Evolutionary conservation across 2,888 invertebrate species (phyloP), one percentile per base, ranked within the genome.

Genomic region (Lithophane semibrunnea): DNA sequence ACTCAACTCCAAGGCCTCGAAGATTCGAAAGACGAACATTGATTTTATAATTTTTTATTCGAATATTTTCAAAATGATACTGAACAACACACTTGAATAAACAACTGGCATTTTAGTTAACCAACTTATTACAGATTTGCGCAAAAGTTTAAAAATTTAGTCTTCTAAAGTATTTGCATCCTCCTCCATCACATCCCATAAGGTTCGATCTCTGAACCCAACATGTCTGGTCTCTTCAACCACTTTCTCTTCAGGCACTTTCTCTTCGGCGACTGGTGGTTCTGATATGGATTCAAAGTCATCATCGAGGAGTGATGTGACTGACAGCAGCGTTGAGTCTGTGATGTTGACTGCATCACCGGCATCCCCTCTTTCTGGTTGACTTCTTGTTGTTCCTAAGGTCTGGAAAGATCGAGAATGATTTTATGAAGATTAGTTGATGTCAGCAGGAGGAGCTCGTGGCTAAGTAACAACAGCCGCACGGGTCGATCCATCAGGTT

Each of bases 151-250:
- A 3, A 52, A 18, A 24, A 37, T 49, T 70, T 44, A 85, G 60
- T 89, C 86, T 44, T 90, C 92, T 12, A 86, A 80, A 77, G 77
- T 83, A 75, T 84, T 89, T 0, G 82, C 82, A 66, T 94, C 94
- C 74, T 95, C 95, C 80, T 95, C 95, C 75, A 91, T 85, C 0
- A 94, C 93, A 24, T 95, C 93, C 95, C 95, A 95, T 0, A 95
- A 83, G 29, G 90, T 93, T 74, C 94, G 89, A 77, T 88, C 90
- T 13, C 75, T 87, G 3, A 90, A 88, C 21, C 92, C 91, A 18
- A 90, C 70, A 42, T 73, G 85, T 64, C 77, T 89, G 9, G 78
- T 68, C 12, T 92, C 90, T 42, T 92, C 91, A 5, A 75, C 21
- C 18, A 79, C 78, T 24, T 87, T 88, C 0, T 89, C 91, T 0